Evolutionary conservation across 2,113 vertebrate genomes (phyloP), one percentile per base, ranked within the genome.

Genomic region (Cochlearius cochlearius): DNA sequence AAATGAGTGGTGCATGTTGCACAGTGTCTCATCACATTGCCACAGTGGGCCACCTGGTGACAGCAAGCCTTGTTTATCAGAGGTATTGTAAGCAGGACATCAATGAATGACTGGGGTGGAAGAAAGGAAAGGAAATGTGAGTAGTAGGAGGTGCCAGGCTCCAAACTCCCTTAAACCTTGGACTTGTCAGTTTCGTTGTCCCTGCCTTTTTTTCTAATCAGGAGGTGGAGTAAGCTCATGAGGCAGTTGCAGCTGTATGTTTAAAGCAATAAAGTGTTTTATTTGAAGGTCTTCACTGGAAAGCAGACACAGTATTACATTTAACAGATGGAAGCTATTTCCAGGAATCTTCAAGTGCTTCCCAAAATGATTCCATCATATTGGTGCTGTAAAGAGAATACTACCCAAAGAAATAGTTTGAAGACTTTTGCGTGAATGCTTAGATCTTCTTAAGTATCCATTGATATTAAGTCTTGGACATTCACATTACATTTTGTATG

Each of bases 91-190:
- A 30, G 22, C 19, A 45, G 69, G 41, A 38, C 47, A 53, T 16
- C 29, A 38, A 1, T 19, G 41, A 3, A 6, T 10, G 8, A 4
- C 2, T 8, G 2, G 1, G 3, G 14, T 15, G 39, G 38, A 23
- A 49, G 55, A 52, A 50, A 27, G 49, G 11, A 47, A 39, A 17
- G n/a, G 39, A 75, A 12, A 3, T 15, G 9, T 5, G 18, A 63
- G n/a, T 21, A 39, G 39, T 13, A 53, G 34, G 21, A 86, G 14
- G 5, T 82, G 13, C 49, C 20, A 0, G 36, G 23, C 27, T 60
- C 39, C 50, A 30, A n/a, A 56, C 23, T 63, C 27, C 66, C 60
- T n/a, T 83, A 73, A 47, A n/a, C 47, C 36, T 80, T 92, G 21
- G 43, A 18, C 15, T 60, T 83, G n/a, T 11, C 34, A 12, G 43